Evolutionary conservation across 2,113 vertebrate species (phyloP), one percentile per base, ranked within the genome.

Genomic region (Chloropsis hardwickii): DNA sequence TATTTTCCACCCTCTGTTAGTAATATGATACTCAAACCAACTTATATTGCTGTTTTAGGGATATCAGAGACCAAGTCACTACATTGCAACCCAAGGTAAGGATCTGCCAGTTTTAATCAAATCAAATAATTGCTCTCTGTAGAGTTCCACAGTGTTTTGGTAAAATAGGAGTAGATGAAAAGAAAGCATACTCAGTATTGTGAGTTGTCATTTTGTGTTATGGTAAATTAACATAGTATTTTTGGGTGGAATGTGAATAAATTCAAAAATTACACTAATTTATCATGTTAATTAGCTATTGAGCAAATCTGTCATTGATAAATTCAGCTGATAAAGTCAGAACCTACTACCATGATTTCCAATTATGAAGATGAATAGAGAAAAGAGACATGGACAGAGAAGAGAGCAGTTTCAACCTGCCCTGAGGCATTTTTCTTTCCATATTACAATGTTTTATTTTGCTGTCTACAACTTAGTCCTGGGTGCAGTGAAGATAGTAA

Each of bases 61-160:
- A 31, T 99, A 99, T 96, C 99, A 99, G 97, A 98, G 99, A 96
- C 99, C 99, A 65, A 99, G 99, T 89, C 99, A 99, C 97, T 99
- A 99, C 97, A 99, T 99, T 90, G 99, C 99, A 73, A 99, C 99
- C 58, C 99, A 99, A 98, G 99, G 99, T 99, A 98, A 98, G 98
- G 89, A 66, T 47, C 66, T 86, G 27, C 14, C 58, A 60, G 28
- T 47, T 40, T 80, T 78, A 94, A 65, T 84, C 60, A 42, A 94
- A 33, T 42, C 3, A 1, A 65, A 44, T 15, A 92, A 47, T 33
- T 42, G 28, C 80, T 64, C 10, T 51, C 28, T 79, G 33, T 78
- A 42, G 25, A 42, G 24, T 74, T 50, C 31, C 4, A 24, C 44
- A 67, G 33, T 35, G 29, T 60, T 89, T 70, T 48, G 39, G 15